Base-by-base conservation (phyloP, 1,140 invertebrate species). In the Aradophagus sp. region DNA sequence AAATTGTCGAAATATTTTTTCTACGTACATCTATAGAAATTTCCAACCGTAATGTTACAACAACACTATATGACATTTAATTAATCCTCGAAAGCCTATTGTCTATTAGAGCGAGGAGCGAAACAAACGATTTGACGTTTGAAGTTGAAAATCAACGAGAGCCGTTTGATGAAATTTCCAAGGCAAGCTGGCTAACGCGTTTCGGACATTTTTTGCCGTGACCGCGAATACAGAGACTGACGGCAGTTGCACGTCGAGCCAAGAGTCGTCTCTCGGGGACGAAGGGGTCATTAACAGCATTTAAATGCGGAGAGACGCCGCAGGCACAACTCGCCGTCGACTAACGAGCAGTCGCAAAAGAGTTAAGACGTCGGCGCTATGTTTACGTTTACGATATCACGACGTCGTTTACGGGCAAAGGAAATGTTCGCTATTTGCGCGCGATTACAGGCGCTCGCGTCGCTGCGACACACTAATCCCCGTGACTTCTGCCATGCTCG, bases 231-330 rank as follows among this genome's bases (percentile, higher is more conserved):
- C 44, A 53, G 20, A 58, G 59, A 59, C 59, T 26, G 15, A 55
- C 61, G 42, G n/a, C 50, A 47, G 52, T 34, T 23, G 48, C 62
- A 52, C 31, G 52, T 50, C 53, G 53, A 59, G 59, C 59, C 52
- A 45, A 58, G 53, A 70, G 67, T 63, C n/a, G 52, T 55, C 61
- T 73, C 58, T 59, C n/a, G 23, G 55, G 50, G 70, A 75, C 68
- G 53, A 73, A 73, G 76, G 70, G 61, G 63, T 77, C 67, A 73
- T 79, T 77, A 79, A 79, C 69, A 75, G 69, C 70, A 71, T 79
- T 77, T 75, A 76, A 78, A 77, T 73, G 68, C 59, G 34, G 56
- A 36, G 56, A 56, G 52, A 68, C 32, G 62, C 68, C 41, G 44
- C 50, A 52, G 44, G 66, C 69, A 70, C 58, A 74, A 68, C 74